Conservation (phyloP, 2,888 invertebrate genomes). For the Drosophila demipolita region DNA sequence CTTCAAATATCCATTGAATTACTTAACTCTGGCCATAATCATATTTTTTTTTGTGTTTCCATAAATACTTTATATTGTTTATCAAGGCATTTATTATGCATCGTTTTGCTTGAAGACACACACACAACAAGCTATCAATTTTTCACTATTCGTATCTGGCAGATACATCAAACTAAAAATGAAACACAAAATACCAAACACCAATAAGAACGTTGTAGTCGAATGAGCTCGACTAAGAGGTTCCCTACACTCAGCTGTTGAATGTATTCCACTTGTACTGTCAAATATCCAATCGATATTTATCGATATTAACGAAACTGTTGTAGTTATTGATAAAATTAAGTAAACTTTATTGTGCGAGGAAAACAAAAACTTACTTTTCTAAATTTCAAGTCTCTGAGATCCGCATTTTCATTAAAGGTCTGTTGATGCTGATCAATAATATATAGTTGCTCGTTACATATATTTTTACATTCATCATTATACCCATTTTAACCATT, state of each 20-base stretch:
- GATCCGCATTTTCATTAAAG: neutral
- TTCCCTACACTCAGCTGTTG: neutral
- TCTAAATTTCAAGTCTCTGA: neutral
- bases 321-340: neutral
- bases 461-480: neutral
- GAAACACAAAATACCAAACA: slow-evolving; percentile 7
- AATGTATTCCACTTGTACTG: neutral
- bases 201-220: neutral
- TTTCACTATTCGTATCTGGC: slow-evolving; percentile 69
- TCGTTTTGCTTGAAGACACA: slow-evolving; percentile 68
- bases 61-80: slow-evolving; percentile 66
- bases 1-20: neutral
- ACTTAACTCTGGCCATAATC: slow-evolving; percentile 7
- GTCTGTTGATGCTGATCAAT: neutral
- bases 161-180: slow-evolving; percentile 72
- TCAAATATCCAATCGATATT: neutral
- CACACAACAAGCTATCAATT: slow-evolving; percentile 67
- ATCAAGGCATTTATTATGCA: slow-evolving; percentile 75
- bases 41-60: slow-evolving; percentile 25
- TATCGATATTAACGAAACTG: neutral
- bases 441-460: neutral
- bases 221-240: neutral
- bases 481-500: neutral
- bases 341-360: neutral
- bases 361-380: neutral